Conservation (phyloP, 1,140 invertebrate species). For the Drosophila nigromelanica region DNA sequence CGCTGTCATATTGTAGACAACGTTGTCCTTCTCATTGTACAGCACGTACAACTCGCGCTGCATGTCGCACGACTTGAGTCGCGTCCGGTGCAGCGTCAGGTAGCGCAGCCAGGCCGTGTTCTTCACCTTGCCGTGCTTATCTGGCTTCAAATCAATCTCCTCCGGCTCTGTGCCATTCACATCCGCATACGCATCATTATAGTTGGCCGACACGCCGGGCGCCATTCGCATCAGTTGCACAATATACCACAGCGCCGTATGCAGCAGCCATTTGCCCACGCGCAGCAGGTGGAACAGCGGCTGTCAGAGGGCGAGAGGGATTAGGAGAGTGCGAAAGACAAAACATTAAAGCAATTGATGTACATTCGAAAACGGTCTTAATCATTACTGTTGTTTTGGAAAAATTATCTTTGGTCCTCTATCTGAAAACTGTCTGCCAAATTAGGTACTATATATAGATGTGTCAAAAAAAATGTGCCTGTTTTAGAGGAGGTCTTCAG, state of each 20-base stretch:
- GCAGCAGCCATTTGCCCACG: slow-evolving; percentile 84
- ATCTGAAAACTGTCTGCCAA: too few species aligned
- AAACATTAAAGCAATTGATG: too few species aligned
- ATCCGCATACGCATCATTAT: slow-evolving; percentile 81
- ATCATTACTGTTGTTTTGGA: too few species aligned
- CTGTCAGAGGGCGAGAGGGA: slow-evolving; percentile 41
- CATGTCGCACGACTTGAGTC: slow-evolving; percentile 78
- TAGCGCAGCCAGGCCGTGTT: slow-evolving; percentile 66
- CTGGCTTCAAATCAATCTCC: slow-evolving; percentile 25
- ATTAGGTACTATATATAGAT: too few species aligned
- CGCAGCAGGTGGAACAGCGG: slow-evolving; percentile 83
- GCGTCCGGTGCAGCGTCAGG: slow-evolving; percentile 90
- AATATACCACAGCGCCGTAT: slow-evolving; percentile 84
- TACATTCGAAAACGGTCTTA: too few species aligned
- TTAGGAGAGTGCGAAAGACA: too few species aligned
- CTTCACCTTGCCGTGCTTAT: slow-evolving; percentile 48
- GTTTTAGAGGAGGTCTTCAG: too few species aligned
- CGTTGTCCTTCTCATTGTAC: slow-evolving; percentile 78
- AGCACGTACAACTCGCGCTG: slow-evolving; percentile 84
- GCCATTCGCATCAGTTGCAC: slow-evolving; percentile 78
- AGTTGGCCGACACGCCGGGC: slow-evolving; percentile 82
- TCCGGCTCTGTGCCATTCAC: slow-evolving; percentile 60
- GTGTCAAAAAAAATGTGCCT: too few species aligned
- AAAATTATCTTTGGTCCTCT: too few species aligned
- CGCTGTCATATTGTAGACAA: slow-evolving; percentile 78